Evolutionary conservation across 2,797 vertebrate genomes (phyloP).

Genomic region (Megaceryle alcyon): DNA sequence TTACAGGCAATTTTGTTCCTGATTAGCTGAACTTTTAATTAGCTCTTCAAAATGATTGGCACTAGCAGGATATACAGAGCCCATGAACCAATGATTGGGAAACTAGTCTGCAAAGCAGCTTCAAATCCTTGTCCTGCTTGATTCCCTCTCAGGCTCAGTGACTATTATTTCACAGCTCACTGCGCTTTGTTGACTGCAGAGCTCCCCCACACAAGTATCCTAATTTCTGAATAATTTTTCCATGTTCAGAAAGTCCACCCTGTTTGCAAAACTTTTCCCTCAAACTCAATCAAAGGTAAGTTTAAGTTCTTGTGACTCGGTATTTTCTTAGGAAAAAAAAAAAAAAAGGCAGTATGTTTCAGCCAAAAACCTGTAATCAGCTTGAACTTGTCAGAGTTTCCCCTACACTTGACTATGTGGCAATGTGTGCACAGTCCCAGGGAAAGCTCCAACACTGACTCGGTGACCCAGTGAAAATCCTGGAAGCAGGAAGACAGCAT

Average conservation of each 20-base stretch:
- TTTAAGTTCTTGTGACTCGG: background rate
- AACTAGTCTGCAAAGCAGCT: background rate
- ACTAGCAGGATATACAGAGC: background rate
- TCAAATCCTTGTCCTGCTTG: background rate
- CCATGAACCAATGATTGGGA: background rate
- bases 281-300: background rate
- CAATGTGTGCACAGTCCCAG: background rate
- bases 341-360: background rate
- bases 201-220: fast-evolving
- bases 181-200: background rate
- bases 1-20: background rate
- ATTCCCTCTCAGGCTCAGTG: background rate
- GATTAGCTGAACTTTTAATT: background rate
- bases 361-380: background rate
- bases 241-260: background rate
- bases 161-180: background rate
- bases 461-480: conserved; percentile 12
- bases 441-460: background rate
- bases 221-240: background rate
- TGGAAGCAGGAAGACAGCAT: background rate
- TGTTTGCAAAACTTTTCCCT: background rate
- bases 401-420: background rate
- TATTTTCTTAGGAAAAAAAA: background rate
- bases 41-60: background rate
- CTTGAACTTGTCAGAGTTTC: background rate